These are phyloP conservation scores for Bucco capensis DNA, from an alignment of 2,113 vertebrate species.

Conservation along the genomic window DNA sequence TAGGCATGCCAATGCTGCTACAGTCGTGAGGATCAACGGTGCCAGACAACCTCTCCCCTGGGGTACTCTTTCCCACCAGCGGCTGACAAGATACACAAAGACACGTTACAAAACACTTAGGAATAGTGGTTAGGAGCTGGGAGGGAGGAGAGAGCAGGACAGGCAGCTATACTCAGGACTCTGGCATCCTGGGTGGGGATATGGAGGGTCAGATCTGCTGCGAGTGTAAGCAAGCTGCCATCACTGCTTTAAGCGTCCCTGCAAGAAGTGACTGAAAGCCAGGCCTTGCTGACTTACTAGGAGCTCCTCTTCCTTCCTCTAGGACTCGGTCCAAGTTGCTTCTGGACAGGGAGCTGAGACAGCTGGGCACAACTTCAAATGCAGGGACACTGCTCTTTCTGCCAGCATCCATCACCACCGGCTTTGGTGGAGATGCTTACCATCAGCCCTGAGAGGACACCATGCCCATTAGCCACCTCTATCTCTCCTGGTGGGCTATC, in stretches of 20 bases:
- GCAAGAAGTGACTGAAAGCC: fast-evolving
- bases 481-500: not conserved
- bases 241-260: not conserved
- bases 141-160: not conserved
- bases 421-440: not conserved
- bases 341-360: not conserved
- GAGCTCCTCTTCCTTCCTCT: not conserved
- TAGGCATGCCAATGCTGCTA: fast-evolving
- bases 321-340: not conserved
- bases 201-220: not conserved
- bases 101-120: not conserved
- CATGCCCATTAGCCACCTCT: not conserved
- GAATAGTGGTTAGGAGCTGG: not conserved
- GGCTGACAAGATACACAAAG: not conserved
- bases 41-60: not conserved
- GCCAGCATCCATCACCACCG: fast-evolving
- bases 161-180: fast-evolving
- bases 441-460: not conserved
- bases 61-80: not conserved
- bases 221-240: not conserved
- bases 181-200: not conserved
- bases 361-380: not conserved
- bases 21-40: not conserved
- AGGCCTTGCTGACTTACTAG: not conserved
- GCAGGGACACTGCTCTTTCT: not conserved